Conservation (phyloP, 2,797 vertebrate genomes). For the Novumbra hubbsi region DNA sequence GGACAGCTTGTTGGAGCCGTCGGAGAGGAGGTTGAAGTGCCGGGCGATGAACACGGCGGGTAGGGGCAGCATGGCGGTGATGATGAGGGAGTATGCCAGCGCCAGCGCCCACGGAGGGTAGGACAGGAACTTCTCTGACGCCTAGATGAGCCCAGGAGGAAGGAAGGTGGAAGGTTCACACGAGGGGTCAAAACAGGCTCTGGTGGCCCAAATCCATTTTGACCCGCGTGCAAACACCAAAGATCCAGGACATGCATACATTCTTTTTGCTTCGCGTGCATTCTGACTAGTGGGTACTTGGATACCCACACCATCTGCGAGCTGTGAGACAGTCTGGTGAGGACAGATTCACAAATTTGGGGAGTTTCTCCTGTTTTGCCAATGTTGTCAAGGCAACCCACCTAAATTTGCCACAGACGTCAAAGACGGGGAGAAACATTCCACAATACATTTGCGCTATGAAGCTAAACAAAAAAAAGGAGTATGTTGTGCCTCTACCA, state of each 20-base stretch:
- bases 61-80: constrained; percentile 87
- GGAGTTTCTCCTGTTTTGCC: too few species aligned
- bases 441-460: too few species aligned
- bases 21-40: constrained; percentile 89
- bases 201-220: not conserved
- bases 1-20: constrained; percentile 94
- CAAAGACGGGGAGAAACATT: too few species aligned
- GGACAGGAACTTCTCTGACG: constrained; percentile 83
- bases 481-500: not conserved
- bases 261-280: too few species aligned
- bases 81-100: constrained; percentile 87
- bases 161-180: too few species aligned
- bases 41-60: constrained; percentile 87
- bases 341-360: too few species aligned
- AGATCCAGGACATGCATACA: not conserved
- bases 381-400: too few species aligned
- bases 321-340: too few species aligned
- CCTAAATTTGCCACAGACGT: too few species aligned
- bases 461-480: too few species aligned
- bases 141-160: constrained; percentile 63
- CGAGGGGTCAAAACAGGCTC: not conserved
- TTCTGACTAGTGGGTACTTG: too few species aligned
- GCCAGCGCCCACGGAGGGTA: constrained; percentile 93
- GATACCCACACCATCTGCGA: too few species aligned
- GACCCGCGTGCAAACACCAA: not conserved